phyloP scores from a whole-genome alignment of 37 sponge, comb jelly and placozoan species.

The Ianthella basta region DNA sequence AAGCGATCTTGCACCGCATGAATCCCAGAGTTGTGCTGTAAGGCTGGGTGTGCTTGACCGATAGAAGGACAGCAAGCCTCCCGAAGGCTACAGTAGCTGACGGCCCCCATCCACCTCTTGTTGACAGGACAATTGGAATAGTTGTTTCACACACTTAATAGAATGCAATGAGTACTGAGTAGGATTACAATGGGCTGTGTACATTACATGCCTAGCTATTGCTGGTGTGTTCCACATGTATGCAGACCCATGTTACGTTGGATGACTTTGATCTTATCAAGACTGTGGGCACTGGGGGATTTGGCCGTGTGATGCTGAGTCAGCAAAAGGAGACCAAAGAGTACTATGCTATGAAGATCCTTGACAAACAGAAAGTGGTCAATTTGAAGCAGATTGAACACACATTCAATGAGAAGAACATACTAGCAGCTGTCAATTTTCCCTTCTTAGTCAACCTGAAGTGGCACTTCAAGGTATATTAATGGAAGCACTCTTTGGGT shows the following conservation, averaged over 20 bases:
- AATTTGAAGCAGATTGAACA: conserved; percentile 99
- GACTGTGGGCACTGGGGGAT: conserved; percentile 97
- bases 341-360: conserved; percentile 95
- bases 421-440: conserved; percentile 88
- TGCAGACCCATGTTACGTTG: conserved; percentile 74
- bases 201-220: no score
- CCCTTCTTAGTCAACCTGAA: conserved; percentile 95
- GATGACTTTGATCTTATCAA: conserved; percentile 95
- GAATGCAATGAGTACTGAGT: neutral
- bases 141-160: neutral
- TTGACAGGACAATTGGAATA: no score
- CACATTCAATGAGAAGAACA: conserved; percentile 97
- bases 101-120: no score
- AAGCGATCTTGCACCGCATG: no score
- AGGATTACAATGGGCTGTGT: neutral
- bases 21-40: no score
- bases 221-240: neutral
- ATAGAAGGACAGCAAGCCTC: no score
- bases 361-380: conserved; percentile 98
- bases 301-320: conserved; percentile 96
- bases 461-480: conserved; percentile 94
- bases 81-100: no score
- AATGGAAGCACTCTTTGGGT: no score
- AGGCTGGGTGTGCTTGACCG: no score
- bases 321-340: conserved; percentile 76